Percentiles rank a stretch among this genome's conserved stretches.
These are phyloP conservation scores for Natrix natrix DNA, from an alignment of 2,797 vertebrate genomes.

Conservation along the genomic window DNA sequence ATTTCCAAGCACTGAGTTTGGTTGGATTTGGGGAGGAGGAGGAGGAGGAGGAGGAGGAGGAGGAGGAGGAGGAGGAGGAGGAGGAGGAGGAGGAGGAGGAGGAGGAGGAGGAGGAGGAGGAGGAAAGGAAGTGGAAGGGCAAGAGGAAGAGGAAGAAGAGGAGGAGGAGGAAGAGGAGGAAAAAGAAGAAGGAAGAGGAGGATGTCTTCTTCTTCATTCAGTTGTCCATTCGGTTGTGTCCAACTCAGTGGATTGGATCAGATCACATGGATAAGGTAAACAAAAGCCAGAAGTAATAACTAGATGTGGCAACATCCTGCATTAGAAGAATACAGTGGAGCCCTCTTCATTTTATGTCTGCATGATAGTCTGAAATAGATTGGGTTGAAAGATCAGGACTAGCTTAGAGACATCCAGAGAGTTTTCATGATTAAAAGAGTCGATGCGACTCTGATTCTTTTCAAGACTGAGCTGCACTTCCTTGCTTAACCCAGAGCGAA, in stretches of 20 bases:
- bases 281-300: not conserved
- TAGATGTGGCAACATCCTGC: not conserved
- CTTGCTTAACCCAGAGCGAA: not conserved
- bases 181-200: too few relatives aligned
- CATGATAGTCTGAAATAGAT: not conserved
- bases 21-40: not conserved
- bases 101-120: too few relatives aligned
- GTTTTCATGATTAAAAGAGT: not conserved
- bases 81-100: too few relatives aligned
- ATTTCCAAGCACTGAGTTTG: not conserved
- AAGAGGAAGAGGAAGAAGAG: too few relatives aligned
- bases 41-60: too few relatives aligned
- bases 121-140: too few relatives aligned
- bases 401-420: not conserved
- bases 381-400: not conserved
- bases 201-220: too few relatives aligned
- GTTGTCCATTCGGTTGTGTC: not conserved
- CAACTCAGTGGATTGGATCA: not conserved
- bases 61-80: too few relatives aligned
- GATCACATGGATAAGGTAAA: not conserved
- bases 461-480: not conserved
- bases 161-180: too few relatives aligned
- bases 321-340: not conserved
- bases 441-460: not conserved
- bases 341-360: not conserved